Evolutionary conservation across 2,797 vertebrate genomes (phyloP), one percentile per base, ranked within the genome.

Genomic region (Scolopax bukidnonensis): DNA sequence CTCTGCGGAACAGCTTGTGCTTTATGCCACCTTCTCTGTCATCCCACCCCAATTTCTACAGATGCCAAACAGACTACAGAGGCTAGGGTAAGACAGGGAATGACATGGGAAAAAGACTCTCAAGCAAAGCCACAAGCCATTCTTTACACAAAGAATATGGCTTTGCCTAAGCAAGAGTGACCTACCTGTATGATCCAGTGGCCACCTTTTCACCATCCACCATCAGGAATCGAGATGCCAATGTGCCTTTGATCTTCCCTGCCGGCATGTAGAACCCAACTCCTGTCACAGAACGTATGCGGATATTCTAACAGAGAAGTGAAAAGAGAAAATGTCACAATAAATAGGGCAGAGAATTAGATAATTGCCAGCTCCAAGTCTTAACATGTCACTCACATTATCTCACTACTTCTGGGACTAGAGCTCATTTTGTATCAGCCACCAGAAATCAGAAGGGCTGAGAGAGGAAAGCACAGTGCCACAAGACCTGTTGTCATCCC

Each of bases 191-290:
- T 5, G 99, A 98, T 50, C 99, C 99, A 33, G 99, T 99, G 92
- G 98, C 95, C 19, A 99, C 99, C 97, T 99, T 99, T 63, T 99
- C 99, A 68, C 99, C 99, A 75, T 99, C 99, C 13, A 99, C 98
- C 98, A 99, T 98, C 97, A 99, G 98, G 98, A 99, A 99, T 82
- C 98, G 99, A 20, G 98, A 98, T 69, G 98, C 97, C 85, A 99
- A 12, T 0, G 98, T 98, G 30, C 99, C 99, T 32, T 97, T 98
- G 53, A 99, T 97, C 94, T 98, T 98, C 40, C 99, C 99, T 36
- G 97, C 96, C 19, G 98, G 98, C 98, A 99, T 94, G 60, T 96
- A 97, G 93, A 99, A 98, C 68, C 99, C 99, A 12, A 98, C 69
- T 36, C 99, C 99, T 70, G 97, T 98, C 71, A 99, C 98, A 0